A percentile compares a stretch with the other conserved stretches of the same genome.
Evolutionary conservation across 2,888 invertebrate genomes (phyloP).

Genomic region (Piscicola geometra): DNA sequence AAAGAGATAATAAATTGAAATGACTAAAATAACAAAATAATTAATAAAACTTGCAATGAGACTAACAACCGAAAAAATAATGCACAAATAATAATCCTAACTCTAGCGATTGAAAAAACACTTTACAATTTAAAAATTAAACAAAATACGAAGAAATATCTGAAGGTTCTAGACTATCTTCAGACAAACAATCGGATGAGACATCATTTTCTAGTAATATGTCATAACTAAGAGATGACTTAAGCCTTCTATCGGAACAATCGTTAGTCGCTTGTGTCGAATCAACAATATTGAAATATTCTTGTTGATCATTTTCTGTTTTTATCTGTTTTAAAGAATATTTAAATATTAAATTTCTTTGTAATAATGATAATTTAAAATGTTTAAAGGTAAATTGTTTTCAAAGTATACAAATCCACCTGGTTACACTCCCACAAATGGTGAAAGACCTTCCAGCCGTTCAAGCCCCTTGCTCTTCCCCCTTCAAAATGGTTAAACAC

Average conservation of each 20-base stretch:
- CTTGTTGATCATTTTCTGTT: not conserved
- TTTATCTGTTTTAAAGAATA: too few relatives aligned
- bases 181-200: slow-evolving; percentile 4
- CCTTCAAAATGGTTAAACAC: too few relatives aligned
- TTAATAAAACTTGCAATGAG: too few relatives aligned
- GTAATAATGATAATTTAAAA: too few relatives aligned
- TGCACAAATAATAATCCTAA: not conserved
- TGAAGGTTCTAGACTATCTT: not conserved
- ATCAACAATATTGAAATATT: not conserved
- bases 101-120: not conserved
- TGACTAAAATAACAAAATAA: too few relatives aligned
- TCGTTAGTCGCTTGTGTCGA: not conserved
- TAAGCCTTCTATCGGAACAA: not conserved
- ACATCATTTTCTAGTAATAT: slow-evolving; percentile 4
- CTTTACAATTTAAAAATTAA: not conserved
- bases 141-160: slow-evolving; percentile 5
- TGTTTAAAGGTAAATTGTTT: not conserved
- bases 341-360: too few relatives aligned
- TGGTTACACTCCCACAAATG: too few relatives aligned
- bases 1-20: too few relatives aligned
- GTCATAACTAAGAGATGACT: not conserved
- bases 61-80: too few relatives aligned
- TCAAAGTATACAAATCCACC: not conserved
- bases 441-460: too few relatives aligned
- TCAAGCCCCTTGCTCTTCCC: too few relatives aligned